These are phyloP conservation scores for Gadopsis bispinosus DNA, from an alignment of 2,797 vertebrate genomes.

Conservation along the genomic window DNA sequence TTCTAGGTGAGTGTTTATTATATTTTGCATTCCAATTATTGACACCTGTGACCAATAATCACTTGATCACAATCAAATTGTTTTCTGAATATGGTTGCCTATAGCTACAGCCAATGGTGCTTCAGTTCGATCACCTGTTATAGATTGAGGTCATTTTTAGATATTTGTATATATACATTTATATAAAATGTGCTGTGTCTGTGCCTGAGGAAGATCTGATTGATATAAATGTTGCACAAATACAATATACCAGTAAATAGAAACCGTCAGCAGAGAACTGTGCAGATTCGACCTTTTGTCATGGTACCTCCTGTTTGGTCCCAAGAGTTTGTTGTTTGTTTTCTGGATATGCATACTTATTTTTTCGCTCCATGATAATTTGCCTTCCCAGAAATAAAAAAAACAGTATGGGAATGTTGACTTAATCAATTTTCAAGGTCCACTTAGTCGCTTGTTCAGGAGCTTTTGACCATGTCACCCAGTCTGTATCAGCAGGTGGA, in stretches of 20 bases:
- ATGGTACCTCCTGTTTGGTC: neutral
- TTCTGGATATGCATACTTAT: neutral
- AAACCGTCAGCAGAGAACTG: neutral
- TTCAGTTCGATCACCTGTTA: too few relatives aligned
- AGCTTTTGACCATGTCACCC: neutral
- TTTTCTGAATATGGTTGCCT: too few relatives aligned
- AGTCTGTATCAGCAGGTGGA: neutral
- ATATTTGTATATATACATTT: too few relatives aligned
- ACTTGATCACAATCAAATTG: too few relatives aligned
- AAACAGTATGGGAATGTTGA: neutral
- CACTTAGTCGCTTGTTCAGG: neutral
- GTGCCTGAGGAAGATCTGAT: neutral
- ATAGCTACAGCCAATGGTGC: too few relatives aligned
- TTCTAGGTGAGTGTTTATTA: neutral
- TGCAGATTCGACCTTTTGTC: neutral
- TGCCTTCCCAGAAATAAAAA: neutral
- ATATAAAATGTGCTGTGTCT: neutral
- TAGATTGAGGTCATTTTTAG: neutral
- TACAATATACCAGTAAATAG: neutral
- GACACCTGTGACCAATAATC: too few relatives aligned
- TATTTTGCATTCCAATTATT: neutral
- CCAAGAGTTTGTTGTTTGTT: neutral
- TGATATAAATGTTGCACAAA: neutral
- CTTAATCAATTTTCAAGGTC: slow-evolving; percentile 11
- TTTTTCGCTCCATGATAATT: neutral